These are phyloP conservation scores for Marmota flaviventris DNA, from an alignment of 2,113 vertebrate species.

Conservation along the genomic window DNA sequence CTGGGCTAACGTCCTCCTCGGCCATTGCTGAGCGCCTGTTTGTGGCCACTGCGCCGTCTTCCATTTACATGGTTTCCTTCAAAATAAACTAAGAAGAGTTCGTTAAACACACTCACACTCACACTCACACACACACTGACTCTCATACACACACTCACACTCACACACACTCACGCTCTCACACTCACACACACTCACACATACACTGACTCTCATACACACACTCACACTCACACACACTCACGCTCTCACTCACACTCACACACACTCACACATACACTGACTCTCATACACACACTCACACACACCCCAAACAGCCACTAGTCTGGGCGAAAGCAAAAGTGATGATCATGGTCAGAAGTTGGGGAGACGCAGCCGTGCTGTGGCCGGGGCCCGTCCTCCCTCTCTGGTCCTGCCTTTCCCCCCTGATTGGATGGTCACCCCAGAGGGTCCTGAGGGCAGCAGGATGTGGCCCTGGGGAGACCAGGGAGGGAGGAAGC, in stretches of 20 bases:
- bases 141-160: too few species aligned
- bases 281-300: too few species aligned
- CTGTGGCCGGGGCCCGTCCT: not conserved
- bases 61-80: not conserved
- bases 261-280: not conserved
- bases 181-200: too few species aligned
- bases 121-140: too few species aligned
- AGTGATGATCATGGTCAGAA: not conserved
- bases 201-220: too few species aligned
- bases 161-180: too few species aligned
- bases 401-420: not conserved
- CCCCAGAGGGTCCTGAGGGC: not conserved
- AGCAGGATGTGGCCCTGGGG: not conserved
- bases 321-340: not conserved
- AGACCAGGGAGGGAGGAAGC: not conserved
- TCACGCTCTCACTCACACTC: too few species aligned
- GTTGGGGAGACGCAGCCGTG: not conserved
- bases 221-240: too few species aligned
- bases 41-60: not conserved
- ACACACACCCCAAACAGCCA: too few species aligned
- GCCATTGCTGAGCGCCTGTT: not conserved
- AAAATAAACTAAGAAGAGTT: not conserved
- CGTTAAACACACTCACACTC: too few species aligned
- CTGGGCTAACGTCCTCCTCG: rapidly evolving
- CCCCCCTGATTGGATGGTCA: not conserved